Base-by-base conservation (phyloP, 2,797 vertebrate species). In the Anguilla pacifica region DNA sequence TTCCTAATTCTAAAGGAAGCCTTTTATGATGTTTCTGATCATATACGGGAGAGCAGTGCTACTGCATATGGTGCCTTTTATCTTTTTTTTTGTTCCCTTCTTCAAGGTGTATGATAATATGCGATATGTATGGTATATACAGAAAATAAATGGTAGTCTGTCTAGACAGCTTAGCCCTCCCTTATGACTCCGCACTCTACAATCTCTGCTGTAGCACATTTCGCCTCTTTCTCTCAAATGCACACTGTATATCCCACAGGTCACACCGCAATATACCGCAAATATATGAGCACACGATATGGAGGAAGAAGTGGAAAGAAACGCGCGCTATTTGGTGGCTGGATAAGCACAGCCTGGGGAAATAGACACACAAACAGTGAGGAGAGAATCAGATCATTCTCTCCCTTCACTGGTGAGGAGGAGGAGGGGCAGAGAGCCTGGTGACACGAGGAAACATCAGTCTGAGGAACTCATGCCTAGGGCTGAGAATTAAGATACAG, bases 281-380 rank as follows among this genome's bases (percentile, higher is more conserved):
- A 74, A 49, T 70, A 86, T 28, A 86, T 22, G n/a, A 81, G 72
- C 51, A 46, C 51, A 53, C 43, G 55, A 77, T 19, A 43, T 1
- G 17, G 19, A 84, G 39, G 64, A 31, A 35, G 43, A 87, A 19
- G 35, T 46, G 53, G 35, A 61, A 83, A 43, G 15, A 83, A 82
- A 70, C 83, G 77, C 51, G 77, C 59, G 46, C 51, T 3, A 25
- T 81, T 49, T 46, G 39, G 84, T 39, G 53, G 19, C 64, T 85
- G 64, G 28, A 64, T 64, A 67, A 85, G 31, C 55, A 31, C 19
- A n/a, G 67, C 85, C 43, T 53, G 49, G 64, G 67, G 85, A 77
- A 77, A 74, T 15, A 59, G 13, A 79, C 49, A 19, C 49, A 19
- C 83, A 49, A 17, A 49, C 2, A 5, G 17, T 25, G 39, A 31